Evolutionary conservation across 35 echinoderm and acorn worm species (phyloP).

Genomic region (Holothuria glaberrima): DNA sequence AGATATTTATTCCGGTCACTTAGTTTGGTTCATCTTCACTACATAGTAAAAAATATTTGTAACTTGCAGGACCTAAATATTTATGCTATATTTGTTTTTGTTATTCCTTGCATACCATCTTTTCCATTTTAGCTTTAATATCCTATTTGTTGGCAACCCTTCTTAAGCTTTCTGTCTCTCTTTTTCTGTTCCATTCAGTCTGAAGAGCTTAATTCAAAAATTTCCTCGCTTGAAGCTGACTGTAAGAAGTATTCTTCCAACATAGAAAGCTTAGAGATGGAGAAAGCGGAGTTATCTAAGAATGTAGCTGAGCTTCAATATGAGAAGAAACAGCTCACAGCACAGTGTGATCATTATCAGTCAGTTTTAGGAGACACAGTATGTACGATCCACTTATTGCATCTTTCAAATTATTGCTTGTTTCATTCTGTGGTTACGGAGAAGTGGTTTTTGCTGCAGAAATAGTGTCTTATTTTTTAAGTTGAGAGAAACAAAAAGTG

Average conservation of each 20-base stretch:
- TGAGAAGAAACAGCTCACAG: slow-evolving; percentile 70
- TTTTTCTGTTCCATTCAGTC: slow-evolving; percentile 3
- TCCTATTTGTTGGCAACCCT: not conserved
- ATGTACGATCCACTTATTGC: slow-evolving; percentile 33
- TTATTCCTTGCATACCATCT: too few relatives aligned
- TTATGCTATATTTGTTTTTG: too few relatives aligned
- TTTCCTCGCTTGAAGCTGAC: slow-evolving; percentile 55
- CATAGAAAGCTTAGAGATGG: slow-evolving; percentile 59
- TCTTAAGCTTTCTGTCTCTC: not conserved
- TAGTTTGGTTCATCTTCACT: too few relatives aligned
- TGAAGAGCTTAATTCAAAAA: slow-evolving; percentile 41
- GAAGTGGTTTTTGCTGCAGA: too few relatives aligned
- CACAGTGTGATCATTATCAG: slow-evolving; percentile 89
- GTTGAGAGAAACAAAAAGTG: too few relatives aligned
- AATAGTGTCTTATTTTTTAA: too few relatives aligned
- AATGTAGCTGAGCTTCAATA: slow-evolving; percentile 53
- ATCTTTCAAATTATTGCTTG: too few relatives aligned
- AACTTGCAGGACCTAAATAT: too few relatives aligned
- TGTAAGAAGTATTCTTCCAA: slow-evolving; percentile 33
- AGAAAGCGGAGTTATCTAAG: slow-evolving; percentile 51
- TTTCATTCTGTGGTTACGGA: too few relatives aligned
- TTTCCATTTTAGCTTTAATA: not conserved
- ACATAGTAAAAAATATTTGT: too few relatives aligned
- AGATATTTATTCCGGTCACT: too few relatives aligned
- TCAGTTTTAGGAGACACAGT: slow-evolving; percentile 84